Evolutionary conservation across 1,140 invertebrate species (phyloP).

Genomic region (Aplysia californica): DNA sequence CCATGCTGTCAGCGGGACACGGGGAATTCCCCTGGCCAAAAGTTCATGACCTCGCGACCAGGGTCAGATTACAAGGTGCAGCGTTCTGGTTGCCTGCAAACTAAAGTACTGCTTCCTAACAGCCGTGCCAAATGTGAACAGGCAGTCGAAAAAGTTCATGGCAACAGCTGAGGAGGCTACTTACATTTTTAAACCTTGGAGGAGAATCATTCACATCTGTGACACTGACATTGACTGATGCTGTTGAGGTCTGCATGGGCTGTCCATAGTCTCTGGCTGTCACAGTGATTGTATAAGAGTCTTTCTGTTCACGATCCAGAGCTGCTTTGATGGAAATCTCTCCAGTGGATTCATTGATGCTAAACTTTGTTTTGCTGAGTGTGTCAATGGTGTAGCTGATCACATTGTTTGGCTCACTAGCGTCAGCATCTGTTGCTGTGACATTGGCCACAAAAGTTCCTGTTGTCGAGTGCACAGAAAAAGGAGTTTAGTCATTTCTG

Average conservation of each 20-base stretch:
- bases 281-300: not conserved
- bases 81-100: too few species aligned
- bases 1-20: too few species aligned
- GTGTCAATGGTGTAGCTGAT: slow-evolving; percentile 7
- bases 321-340: not conserved
- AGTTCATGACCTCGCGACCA: too few species aligned
- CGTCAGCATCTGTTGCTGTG: not conserved
- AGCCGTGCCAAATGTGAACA: too few species aligned
- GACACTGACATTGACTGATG: not conserved
- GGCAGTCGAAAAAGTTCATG: too few species aligned
- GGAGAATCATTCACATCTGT: slow-evolving; percentile 6
- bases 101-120: too few species aligned
- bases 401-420: not conserved
- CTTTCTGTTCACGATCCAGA: not conserved
- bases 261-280: slow-evolving; percentile 8
- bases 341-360: not conserved
- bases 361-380: not conserved
- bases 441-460: not conserved
- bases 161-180: too few species aligned
- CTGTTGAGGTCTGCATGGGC: not conserved
- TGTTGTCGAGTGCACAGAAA: too few species aligned
- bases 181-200: not conserved
- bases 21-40: too few species aligned
- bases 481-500: too few species aligned
- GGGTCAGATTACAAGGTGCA: too few species aligned